Conservation (phyloP, 2,888 invertebrate genomes). For the Iphiclides podalirius region DNA sequence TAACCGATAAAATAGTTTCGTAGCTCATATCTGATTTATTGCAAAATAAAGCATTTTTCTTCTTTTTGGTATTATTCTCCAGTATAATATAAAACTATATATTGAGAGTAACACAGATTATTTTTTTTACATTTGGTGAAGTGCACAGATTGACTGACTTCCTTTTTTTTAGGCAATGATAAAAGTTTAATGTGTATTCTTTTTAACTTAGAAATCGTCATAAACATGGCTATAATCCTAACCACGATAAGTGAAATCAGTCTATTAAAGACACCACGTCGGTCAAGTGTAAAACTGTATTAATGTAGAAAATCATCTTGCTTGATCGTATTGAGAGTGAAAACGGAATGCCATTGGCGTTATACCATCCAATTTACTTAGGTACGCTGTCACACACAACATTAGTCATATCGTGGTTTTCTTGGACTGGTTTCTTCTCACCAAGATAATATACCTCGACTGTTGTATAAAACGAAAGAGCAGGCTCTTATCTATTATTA, state of each 20-base stretch:
- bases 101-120: no score
- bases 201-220: no score
- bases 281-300: conserved; percentile 68
- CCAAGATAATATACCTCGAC: conserved; percentile 31
- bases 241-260: conserved; percentile 59
- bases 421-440: conserved; percentile 7
- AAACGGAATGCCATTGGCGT: conserved; percentile 51
- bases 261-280: conserved; percentile 36
- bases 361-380: conserved; percentile 42
- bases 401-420: conserved; percentile 12
- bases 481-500: conserved; percentile 57
- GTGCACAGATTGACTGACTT: no score
- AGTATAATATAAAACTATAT: no score
- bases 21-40: no score
- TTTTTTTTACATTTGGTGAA: no score
- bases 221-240: conserved; percentile 30
- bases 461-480: conserved; percentile 39
- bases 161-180: no score
- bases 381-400: conserved; percentile 32
- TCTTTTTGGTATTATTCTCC: no score
- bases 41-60: no score
- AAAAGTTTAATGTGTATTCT: no score
- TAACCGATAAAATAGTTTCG: no score
- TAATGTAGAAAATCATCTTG: conserved; percentile 62
- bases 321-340: conserved; percentile 72